Percentiles rank a stretch among this genome's conserved stretches.
phyloP scores from a whole-genome alignment of 2,797 vertebrate species.

The Neosilurus mollespiculum region DNA sequence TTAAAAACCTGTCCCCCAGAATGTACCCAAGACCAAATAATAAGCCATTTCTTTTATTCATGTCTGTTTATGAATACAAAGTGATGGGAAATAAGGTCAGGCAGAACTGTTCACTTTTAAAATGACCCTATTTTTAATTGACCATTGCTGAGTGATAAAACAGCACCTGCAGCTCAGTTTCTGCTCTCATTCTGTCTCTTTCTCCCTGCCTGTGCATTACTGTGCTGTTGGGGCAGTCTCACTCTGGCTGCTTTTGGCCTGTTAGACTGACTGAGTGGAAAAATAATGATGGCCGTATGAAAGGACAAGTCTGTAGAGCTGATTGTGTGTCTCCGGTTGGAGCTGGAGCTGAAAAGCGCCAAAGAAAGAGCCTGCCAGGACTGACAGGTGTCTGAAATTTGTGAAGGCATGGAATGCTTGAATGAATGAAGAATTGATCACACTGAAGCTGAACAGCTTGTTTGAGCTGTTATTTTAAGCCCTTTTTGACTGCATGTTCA shows the following conservation, averaged over 20 bases:
- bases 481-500: conserved; percentile 3
- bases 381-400: conserved; percentile 47
- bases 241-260: conserved; percentile 62
- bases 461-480: conserved; percentile 24
- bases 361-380: conserved; percentile 35
- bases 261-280: conserved; percentile 71
- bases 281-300: conserved; percentile 69
- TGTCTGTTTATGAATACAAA: background rate
- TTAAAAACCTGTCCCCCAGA: too few relatives aligned
- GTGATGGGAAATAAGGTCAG: background rate
- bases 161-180: conserved; percentile 58
- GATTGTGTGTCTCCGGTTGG: conserved; percentile 39
- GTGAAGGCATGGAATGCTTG: conserved; percentile 25
- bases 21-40: too few relatives aligned
- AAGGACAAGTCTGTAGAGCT: conserved; percentile 42
- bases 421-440: conserved; percentile 3
- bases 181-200: conserved; percentile 11
- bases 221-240: conserved; percentile 69
- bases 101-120: background rate
- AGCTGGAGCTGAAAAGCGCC: conserved; percentile 38
- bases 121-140: background rate
- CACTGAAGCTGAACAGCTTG: background rate
- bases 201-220: conserved; percentile 56
- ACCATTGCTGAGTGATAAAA: conserved; percentile 51
- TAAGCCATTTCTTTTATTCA: background rate